phyloP scores from a whole-genome alignment of 2,797 vertebrate species.

The Gymnopithys bicolor region DNA sequence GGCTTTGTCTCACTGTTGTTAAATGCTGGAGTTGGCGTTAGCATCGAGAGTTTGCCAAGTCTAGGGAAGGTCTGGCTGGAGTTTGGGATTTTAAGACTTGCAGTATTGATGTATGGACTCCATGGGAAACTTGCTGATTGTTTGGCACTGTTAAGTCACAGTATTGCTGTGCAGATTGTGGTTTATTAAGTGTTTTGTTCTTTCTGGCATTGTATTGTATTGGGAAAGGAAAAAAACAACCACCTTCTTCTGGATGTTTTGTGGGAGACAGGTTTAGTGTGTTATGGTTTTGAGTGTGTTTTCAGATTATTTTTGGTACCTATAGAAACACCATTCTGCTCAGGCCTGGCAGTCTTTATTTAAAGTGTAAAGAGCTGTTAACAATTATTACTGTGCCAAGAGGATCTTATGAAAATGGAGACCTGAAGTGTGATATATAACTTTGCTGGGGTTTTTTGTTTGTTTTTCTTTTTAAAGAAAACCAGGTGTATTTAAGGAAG shows the following conservation, averaged over 20 bases:
- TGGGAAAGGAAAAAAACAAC: not conserved
- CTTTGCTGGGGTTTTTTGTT: not conserved
- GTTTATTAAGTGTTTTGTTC: not conserved
- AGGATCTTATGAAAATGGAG: not conserved
- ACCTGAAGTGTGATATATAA: not conserved
- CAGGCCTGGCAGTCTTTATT: not conserved
- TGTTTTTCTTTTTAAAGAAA: not conserved
- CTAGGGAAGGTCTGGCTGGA: not conserved
- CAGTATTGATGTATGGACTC: not conserved
- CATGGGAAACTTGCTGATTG: not conserved
- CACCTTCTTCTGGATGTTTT: not conserved
- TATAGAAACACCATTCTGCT: not conserved
- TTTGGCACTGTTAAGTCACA: not conserved
- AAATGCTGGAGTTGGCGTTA: not conserved
- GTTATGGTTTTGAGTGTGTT: not conserved
- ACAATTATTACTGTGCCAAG: fast-evolving
- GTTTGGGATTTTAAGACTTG: not conserved
- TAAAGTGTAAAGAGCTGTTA: not conserved
- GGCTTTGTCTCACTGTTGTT: not conserved
- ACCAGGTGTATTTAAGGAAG: not conserved
- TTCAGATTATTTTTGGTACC: not conserved
- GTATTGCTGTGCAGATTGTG: not conserved
- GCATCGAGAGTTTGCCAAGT: not conserved
- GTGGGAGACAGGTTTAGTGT: not conserved
- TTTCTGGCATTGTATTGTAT: not conserved